A percentile compares a stretch with the other conserved stretches of the same genome.
Evolutionary conservation across 2,113 vertebrate genomes (phyloP).

Genomic region (Spea multiplicata): DNA sequence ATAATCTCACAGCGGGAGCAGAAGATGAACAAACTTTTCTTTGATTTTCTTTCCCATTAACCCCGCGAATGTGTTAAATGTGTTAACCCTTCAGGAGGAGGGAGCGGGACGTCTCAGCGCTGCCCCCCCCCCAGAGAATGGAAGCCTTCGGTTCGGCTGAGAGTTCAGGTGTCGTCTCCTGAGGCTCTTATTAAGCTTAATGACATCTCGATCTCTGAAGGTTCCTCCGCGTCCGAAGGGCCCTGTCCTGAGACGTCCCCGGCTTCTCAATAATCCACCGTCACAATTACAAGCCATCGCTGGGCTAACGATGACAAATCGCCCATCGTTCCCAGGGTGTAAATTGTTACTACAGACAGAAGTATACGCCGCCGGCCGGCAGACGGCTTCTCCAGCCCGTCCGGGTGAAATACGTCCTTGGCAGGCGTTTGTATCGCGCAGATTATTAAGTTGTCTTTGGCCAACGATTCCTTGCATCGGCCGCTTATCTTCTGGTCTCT

Average conservation of each 20-base stretch:
- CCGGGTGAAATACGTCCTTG: background rate
- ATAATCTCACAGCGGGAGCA: background rate
- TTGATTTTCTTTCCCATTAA: background rate
- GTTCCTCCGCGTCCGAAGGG: background rate
- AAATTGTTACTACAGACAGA: conserved; percentile 4
- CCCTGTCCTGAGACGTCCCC: background rate
- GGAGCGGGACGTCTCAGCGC: background rate
- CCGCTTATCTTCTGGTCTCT: conserved; percentile 8
- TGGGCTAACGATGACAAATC: conserved; percentile 6
- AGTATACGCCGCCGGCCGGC: background rate
- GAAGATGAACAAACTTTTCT: conserved; percentile 3
- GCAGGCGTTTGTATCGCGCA: background rate
- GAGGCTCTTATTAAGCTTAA: background rate
- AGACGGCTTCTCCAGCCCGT: too few relatives aligned
- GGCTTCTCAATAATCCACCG: conserved; percentile 1
- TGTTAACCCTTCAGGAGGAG: background rate
- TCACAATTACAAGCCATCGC: background rate
- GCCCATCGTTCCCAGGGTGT: background rate
- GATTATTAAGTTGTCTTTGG: conserved; percentile 21
- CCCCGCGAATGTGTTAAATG: background rate
- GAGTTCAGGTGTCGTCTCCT: background rate
- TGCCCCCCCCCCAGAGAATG: background rate
- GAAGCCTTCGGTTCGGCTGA: background rate
- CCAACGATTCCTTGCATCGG: conserved; percentile 9
- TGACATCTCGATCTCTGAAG: conserved; percentile 22